phyloP scores from a whole-genome alignment of 2,888 invertebrate genomes.

The Podotricha telesiphe region DNA sequence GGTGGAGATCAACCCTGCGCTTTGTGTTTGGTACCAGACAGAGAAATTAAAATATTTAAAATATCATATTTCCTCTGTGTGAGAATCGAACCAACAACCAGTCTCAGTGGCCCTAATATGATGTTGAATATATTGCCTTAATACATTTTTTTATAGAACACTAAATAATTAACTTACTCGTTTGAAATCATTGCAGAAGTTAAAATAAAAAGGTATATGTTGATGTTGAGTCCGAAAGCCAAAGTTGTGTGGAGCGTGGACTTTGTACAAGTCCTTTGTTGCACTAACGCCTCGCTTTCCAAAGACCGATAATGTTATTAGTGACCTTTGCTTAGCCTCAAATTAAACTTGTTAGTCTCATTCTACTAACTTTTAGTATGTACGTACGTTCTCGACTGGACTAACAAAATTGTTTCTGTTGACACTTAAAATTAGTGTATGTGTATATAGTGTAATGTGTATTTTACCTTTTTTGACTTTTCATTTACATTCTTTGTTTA shows the following conservation, averaged over 20 bases:
- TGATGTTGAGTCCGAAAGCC: not conserved
- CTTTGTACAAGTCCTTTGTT: slow-evolving; percentile 7
- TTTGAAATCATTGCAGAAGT: not conserved
- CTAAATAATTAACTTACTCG: not conserved
- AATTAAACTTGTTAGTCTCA: not conserved
- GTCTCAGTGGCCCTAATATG: too few relatives aligned
- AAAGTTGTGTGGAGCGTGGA: not conserved
- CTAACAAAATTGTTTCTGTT: not conserved
- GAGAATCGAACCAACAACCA: too few relatives aligned
- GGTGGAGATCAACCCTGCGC: too few relatives aligned
- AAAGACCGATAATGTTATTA: slow-evolving; percentile 15
- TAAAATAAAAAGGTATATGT: not conserved
- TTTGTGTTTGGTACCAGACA: too few relatives aligned
- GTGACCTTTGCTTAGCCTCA: slow-evolving; percentile 11
- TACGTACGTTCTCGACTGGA: not conserved
- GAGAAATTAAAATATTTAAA: too few relatives aligned
- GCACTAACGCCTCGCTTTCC: slow-evolving; percentile 11
- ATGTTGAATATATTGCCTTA: too few relatives aligned
- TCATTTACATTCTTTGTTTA: too few relatives aligned
- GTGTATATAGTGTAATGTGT: too few relatives aligned
- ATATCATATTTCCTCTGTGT: too few relatives aligned
- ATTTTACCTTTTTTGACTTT: too few relatives aligned
- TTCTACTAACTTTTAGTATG: not conserved
- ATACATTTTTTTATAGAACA: not conserved
- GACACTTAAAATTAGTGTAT: not conserved